These are phyloP conservation scores for Sylvicola cinctus DNA, from an alignment of 2,888 invertebrate species.

Conservation along the genomic window DNA sequence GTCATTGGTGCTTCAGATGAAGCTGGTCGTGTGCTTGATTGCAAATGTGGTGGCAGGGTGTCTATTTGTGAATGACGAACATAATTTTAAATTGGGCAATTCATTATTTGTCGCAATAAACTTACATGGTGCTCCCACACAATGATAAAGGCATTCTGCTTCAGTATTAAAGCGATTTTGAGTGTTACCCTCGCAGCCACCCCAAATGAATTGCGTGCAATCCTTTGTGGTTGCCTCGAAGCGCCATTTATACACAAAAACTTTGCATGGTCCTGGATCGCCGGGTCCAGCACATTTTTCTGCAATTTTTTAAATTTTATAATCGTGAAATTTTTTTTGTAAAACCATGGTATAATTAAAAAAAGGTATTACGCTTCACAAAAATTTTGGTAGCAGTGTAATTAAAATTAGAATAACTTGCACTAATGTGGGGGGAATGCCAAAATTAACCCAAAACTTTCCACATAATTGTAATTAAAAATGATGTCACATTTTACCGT, in stretches of 20 bases:
- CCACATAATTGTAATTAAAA: too few relatives aligned
- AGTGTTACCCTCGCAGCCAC: slow-evolving; percentile 44
- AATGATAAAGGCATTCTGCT: slow-evolving; percentile 40
- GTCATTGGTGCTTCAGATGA: slow-evolving; percentile 27
- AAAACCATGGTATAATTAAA: too few relatives aligned
- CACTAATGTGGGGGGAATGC: slow-evolving; percentile 26
- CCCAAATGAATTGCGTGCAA: slow-evolving; percentile 43
- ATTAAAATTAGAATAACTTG: too few relatives aligned
- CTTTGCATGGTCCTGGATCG: slow-evolving; percentile 36
- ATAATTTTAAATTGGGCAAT: neutral
- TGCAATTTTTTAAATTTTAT: too few relatives aligned
- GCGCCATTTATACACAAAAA: slow-evolving; percentile 45
- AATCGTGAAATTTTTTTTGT: too few relatives aligned
- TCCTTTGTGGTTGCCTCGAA: slow-evolving; percentile 34
- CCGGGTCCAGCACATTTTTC: slow-evolving; percentile 24
- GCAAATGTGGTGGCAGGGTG: slow-evolving; percentile 31
- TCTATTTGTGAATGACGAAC: slow-evolving; percentile 17
- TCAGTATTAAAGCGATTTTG: slow-evolving; percentile 47
- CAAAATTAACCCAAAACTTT: slow-evolving; percentile 10
- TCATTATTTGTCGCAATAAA: slow-evolving; percentile 2
- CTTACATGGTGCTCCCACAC: slow-evolving; percentile 37
- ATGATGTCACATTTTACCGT: neutral
- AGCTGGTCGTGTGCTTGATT: slow-evolving; percentile 30
- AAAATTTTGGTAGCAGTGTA: too few relatives aligned
- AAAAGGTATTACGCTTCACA: too few relatives aligned